Evolutionary conservation across 2,888 invertebrate species (phyloP).

Genomic region (Drosophila longiperda): DNA sequence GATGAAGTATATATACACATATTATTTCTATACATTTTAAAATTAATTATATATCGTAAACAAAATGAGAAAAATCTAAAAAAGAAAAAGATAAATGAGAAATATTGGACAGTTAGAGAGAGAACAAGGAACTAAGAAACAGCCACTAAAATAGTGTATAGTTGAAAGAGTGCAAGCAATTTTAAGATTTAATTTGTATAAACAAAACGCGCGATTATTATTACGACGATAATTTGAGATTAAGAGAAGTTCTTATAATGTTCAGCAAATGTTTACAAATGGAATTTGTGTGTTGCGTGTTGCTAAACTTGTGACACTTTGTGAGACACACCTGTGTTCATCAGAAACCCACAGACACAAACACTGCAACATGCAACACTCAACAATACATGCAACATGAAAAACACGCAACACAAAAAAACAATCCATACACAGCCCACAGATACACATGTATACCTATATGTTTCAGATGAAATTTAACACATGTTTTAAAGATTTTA

Average conservation of each 20-base stretch:
- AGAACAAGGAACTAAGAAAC: conserved; percentile 74
- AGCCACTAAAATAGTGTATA: conserved; percentile 71
- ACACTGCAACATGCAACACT: conserved; percentile 22
- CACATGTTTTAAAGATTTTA: conserved; percentile 77
- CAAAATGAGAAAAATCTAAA: conserved; percentile 33
- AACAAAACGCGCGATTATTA: conserved; percentile 45
- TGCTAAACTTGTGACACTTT: neutral
- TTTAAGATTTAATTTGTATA: conserved; percentile 68
- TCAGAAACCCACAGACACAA: conserved; percentile 29
- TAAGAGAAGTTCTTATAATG: conserved; percentile 45
- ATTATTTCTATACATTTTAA: conserved; percentile 77
- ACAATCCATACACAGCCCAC: conserved; percentile 45
- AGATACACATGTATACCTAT: conserved; percentile 53
- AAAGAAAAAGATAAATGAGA: conserved; percentile 25
- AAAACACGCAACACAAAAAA: conserved; percentile 33
- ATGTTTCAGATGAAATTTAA: conserved; percentile 80
- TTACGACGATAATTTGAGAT: conserved; percentile 24
- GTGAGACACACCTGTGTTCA: conserved; percentile 36
- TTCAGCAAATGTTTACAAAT: conserved; percentile 60
- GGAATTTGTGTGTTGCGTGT: conserved; percentile 47
- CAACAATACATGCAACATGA: conserved; percentile 30
- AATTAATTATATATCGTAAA: conserved; percentile 55
- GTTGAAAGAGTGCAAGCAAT: conserved; percentile 68
- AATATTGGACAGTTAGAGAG: conserved; percentile 23
- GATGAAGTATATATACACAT: conserved; percentile 66